A percentile compares a stretch with the other conserved stretches of the same genome.
Evolutionary conservation across 2,888 invertebrate genomes (phyloP).

Genomic region (Allacma fusca): DNA sequence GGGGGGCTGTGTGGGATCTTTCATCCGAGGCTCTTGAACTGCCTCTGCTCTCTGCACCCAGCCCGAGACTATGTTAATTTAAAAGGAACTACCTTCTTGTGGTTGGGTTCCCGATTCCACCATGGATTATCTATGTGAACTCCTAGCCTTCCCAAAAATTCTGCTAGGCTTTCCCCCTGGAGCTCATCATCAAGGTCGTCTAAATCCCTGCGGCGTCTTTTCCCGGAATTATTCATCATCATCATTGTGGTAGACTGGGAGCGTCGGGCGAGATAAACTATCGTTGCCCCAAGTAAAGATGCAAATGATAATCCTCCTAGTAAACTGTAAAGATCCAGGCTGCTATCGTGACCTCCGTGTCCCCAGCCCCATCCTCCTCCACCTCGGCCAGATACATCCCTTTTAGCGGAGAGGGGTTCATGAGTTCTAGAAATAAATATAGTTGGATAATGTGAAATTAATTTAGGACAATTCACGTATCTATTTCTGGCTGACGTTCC

Average conservation of each 20-base stretch:
- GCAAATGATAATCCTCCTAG: constrained; percentile 57
- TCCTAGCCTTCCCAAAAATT: constrained; percentile 23
- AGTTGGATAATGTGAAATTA: no score
- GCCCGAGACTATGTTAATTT: constrained; percentile 24
- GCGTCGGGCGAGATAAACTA: constrained; percentile 50
- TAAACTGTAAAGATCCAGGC: constrained; percentile 56
- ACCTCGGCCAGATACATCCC: constrained; percentile 2
- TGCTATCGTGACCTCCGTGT: constrained; percentile 37
- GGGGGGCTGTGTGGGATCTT: no score
- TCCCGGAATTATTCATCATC: constrained; percentile 19
- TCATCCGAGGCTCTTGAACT: no score
- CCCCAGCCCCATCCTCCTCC: constrained; percentile 43
- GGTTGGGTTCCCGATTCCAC: constrained; percentile 17
- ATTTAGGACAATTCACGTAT: neutral
- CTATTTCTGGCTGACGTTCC: neutral
- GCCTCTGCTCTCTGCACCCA: no score
- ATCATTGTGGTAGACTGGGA: neutral
- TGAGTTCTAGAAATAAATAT: no score
- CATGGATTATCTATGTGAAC: constrained; percentile 28
- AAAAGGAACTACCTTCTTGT: constrained; percentile 36
- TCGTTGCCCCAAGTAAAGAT: constrained; percentile 54
- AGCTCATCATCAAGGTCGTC: constrained; percentile 33
- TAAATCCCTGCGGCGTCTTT: constrained; percentile 37
- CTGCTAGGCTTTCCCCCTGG: constrained; percentile 22
- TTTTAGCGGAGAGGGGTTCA: neutral